Evolutionary conservation across 1,140 invertebrate genomes (phyloP).

Genomic region (Eufriesea mexicana): DNA sequence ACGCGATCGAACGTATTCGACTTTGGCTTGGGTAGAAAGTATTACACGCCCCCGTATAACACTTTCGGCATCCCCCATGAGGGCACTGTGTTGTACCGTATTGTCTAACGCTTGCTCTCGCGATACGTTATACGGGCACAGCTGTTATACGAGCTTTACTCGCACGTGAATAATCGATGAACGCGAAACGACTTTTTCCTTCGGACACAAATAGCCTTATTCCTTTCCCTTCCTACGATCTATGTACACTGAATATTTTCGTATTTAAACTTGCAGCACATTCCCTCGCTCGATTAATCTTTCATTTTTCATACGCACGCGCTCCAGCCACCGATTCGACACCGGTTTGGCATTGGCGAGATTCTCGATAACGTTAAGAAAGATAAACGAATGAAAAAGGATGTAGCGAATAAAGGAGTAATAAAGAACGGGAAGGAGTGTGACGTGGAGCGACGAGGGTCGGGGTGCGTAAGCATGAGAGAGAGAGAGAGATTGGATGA

Average conservation of each 20-base stretch:
- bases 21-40: slow-evolving; percentile 1
- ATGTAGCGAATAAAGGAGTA: background rate
- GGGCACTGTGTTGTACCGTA: slow-evolving; percentile 50
- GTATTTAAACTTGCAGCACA: too few species aligned
- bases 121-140: slow-evolving; percentile 65
- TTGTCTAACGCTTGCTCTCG: slow-evolving; percentile 55
- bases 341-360: background rate
- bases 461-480: too few species aligned
- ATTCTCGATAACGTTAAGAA: slow-evolving; percentile 8
- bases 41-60: slow-evolving; percentile 63
- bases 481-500: background rate
- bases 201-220: background rate
- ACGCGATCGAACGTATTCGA: background rate
- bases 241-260: background rate
- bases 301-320: too few species aligned
- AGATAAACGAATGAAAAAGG: background rate
- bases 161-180: slow-evolving; percentile 51
- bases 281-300: too few species aligned
- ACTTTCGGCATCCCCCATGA: slow-evolving; percentile 43
- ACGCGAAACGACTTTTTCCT: slow-evolving; percentile 23
- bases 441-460: background rate
- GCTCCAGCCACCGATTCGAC: too few species aligned
- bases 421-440: background rate
- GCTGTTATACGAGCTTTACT: slow-evolving; percentile 57
- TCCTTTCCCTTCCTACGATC: background rate